phyloP scores from a whole-genome alignment of 2,797 vertebrate genomes.

The Xenops minutus region DNA sequence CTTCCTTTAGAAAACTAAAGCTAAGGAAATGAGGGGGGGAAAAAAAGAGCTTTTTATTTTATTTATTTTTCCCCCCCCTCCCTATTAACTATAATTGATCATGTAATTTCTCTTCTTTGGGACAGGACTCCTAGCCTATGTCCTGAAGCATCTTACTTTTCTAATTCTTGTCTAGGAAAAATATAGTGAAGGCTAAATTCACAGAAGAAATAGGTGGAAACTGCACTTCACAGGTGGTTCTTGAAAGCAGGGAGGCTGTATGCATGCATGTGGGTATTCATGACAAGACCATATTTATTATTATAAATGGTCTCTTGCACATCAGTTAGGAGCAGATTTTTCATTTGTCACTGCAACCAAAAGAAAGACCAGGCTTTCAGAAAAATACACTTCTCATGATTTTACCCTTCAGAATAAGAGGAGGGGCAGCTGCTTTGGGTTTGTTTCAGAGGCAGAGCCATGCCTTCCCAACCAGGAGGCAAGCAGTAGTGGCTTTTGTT shows the following conservation, averaged over 20 bases:
- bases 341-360: not conserved
- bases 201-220: not conserved
- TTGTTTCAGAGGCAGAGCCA: not conserved
- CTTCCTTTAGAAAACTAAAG: not conserved
- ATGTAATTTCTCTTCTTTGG: not conserved
- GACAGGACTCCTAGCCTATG: not conserved
- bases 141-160: not conserved
- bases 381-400: not conserved
- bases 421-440: not conserved
- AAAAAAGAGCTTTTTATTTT: not conserved
- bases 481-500: not conserved
- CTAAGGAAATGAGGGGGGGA: not conserved
- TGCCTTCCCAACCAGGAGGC: not conserved
- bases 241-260: not conserved
- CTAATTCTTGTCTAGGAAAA: not conserved
- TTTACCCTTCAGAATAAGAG: not conserved
- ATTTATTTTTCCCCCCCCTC: not conserved
- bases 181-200: not conserved
- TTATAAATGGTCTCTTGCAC: not conserved
- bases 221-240: not conserved
- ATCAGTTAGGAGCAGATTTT: not conserved
- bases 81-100: not conserved
- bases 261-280: accelerated
- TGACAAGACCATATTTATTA: not conserved
- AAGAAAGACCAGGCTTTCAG: not conserved